phyloP scores from a whole-genome alignment of 2,888 invertebrate genomes.

The Drosophila robusta region DNA sequence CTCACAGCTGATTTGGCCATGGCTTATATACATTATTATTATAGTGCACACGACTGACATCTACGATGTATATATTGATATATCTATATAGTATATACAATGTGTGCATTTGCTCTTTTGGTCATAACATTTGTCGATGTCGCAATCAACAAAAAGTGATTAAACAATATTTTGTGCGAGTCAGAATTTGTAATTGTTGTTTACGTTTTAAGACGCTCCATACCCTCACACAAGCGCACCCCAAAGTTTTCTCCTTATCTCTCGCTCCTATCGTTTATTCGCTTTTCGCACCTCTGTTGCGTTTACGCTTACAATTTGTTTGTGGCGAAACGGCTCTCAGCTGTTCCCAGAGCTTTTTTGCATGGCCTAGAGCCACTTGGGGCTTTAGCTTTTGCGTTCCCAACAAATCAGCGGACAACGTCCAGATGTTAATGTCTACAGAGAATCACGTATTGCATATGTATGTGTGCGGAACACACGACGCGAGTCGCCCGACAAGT shows the following conservation, averaged over 20 bases:
- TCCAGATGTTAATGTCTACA: conserved; percentile 38
- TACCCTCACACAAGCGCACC: neutral
- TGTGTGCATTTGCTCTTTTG: conserved; percentile 24
- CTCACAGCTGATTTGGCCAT: conserved; percentile 57
- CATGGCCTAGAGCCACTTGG: conserved; percentile 32
- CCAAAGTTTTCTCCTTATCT: neutral
- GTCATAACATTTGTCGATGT: conserved; percentile 41
- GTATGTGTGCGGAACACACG: conserved; percentile 27
- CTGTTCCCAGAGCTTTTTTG: conserved; percentile 28
- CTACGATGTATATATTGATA: neutral
- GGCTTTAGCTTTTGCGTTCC: conserved; percentile 34
- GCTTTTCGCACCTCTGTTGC: conserved; percentile 21
- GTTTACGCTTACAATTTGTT: conserved; percentile 27
- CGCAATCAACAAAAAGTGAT: conserved; percentile 9
- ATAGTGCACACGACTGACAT: neutral
- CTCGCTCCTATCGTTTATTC: conserved; percentile 1
- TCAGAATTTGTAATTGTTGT: conserved; percentile 59
- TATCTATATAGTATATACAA: conserved; percentile 8
- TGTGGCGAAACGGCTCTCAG: conserved; percentile 27
- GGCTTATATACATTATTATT: conserved; percentile 60
- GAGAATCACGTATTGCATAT: conserved; percentile 48
- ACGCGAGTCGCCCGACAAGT: conserved; percentile 37
- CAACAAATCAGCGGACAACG: conserved; percentile 24
- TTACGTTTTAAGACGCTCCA: conserved; percentile 52
- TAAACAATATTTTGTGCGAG: conserved; percentile 7